phyloP scores from a whole-genome alignment of 2,797 vertebrate species.

The Chaetophractus vellerosus region DNA sequence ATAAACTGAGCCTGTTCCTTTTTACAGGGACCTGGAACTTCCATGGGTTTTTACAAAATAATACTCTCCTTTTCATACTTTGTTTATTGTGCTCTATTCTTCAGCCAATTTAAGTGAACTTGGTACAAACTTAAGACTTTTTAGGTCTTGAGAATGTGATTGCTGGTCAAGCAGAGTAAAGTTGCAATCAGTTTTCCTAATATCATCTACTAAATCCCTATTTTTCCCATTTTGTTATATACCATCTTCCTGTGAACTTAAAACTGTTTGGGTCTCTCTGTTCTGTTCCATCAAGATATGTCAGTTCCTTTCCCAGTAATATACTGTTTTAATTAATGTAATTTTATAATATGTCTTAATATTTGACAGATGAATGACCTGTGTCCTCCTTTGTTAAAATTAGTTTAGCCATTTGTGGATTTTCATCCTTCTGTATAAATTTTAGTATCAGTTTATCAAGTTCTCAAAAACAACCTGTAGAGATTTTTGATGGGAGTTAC shows the following conservation, averaged over 20 bases:
- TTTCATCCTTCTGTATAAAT: background rate
- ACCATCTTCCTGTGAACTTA: background rate
- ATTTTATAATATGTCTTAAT: background rate
- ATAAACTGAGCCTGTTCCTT: constrained; percentile 7
- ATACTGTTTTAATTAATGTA: background rate
- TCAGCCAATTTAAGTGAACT: background rate
- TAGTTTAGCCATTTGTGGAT: background rate
- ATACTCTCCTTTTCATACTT: background rate
- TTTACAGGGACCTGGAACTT: background rate
- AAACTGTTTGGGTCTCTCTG: background rate
- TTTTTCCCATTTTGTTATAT: background rate
- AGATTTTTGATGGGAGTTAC: background rate
- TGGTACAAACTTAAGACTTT: background rate
- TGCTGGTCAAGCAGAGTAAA: background rate
- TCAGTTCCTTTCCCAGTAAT: background rate
- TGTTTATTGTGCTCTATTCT: constrained; percentile 21
- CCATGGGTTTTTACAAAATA: background rate
- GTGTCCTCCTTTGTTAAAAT: constrained; percentile 32
- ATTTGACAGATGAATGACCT: background rate
- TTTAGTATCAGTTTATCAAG: constrained; percentile 7
- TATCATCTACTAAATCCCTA: background rate
- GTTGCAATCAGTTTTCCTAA: constrained; percentile 19
- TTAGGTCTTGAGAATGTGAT: constrained; percentile 12
- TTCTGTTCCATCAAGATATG: background rate
- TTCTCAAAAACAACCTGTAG: constrained; percentile 23